These are phyloP conservation scores for Psittacula cyanocephala DNA, from an alignment of 2,113 vertebrate genomes.

Conservation along the genomic window DNA sequence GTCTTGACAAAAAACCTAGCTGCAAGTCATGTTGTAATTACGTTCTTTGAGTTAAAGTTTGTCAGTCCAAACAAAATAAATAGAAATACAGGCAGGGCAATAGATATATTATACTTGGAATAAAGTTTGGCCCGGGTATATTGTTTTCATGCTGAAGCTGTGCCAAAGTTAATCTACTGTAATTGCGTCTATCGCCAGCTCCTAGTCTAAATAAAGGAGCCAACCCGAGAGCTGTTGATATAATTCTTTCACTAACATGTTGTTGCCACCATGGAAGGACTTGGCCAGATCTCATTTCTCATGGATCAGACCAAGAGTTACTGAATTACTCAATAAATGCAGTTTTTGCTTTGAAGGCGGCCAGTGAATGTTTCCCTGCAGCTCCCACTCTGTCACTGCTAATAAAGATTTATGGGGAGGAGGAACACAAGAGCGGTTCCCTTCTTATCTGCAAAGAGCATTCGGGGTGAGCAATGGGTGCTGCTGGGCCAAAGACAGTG, in stretches of 20 bases:
- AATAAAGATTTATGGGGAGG: background rate
- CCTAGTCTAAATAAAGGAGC: constrained; percentile 27
- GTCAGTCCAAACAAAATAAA: constrained; percentile 46
- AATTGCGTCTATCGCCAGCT: background rate
- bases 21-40: constrained; percentile 17
- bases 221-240: constrained; percentile 17
- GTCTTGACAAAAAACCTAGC: background rate
- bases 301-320: background rate
- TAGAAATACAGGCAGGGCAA: background rate
- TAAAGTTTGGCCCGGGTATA: background rate
- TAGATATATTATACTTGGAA: constrained; percentile 10
- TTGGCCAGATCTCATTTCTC: background rate
- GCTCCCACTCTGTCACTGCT: background rate
- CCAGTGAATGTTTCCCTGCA: background rate
- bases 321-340: constrained; percentile 17
- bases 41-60: constrained; percentile 13
- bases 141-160: background rate
- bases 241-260: constrained; percentile 2
- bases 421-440: background rate
- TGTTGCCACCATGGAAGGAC: background rate
- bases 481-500: background rate
- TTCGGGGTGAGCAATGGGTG: background rate
- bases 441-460: background rate
- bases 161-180: constrained; percentile 26
- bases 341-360: background rate